Conservation (phyloP, 2,888 invertebrate genomes). For the Rhingia rostrata region DNA sequence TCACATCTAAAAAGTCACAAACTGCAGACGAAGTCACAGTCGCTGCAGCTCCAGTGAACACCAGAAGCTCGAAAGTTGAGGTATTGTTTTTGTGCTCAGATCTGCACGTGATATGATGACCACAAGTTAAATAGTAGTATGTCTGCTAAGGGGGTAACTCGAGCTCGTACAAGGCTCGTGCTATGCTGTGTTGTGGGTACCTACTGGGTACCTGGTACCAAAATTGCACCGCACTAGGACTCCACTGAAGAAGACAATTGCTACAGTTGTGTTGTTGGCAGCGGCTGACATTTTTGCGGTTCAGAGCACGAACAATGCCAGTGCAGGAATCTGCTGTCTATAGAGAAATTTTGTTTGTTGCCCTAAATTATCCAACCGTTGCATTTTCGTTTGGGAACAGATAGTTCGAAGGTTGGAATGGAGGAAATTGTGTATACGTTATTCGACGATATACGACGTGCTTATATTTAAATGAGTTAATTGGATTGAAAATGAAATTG, state of each 20-base stretch:
- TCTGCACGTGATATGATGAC: conserved; percentile 46
- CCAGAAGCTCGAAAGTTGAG: conserved; percentile 47
- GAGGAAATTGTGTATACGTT: conserved; percentile 28
- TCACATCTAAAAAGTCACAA: conserved; percentile 1
- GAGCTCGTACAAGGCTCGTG: conserved; percentile 5
- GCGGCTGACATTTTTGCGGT: conserved; percentile 49
- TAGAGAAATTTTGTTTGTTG: neutral
- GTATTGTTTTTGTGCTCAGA: conserved; percentile 10
- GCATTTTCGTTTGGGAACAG: conserved; percentile 12
- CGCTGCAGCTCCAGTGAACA: conserved; percentile 8
- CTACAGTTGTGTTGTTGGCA: conserved; percentile 20
- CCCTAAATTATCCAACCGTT: conserved; percentile 36
- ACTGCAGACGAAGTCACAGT: conserved; percentile 16
- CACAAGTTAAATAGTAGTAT: conserved; percentile 32
- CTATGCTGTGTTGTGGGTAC: conserved; percentile 47
- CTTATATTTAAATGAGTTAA: conserved; percentile 43
- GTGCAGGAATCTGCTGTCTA: conserved; percentile 37
- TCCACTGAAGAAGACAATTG: conserved; percentile 54
- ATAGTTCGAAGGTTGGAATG: conserved; percentile 48
- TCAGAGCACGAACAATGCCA: conserved; percentile 57
- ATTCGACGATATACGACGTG: conserved; percentile 1
- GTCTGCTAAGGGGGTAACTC: neutral
- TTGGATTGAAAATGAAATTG: conserved; percentile 58
- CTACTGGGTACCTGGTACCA: conserved; percentile 55
- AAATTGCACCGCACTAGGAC: conserved; percentile 60